Percentiles rank a stretch among this genome's conserved stretches.
phyloP scores from a whole-genome alignment of 2,113 vertebrate species.

The Maccullochella peelii region DNA sequence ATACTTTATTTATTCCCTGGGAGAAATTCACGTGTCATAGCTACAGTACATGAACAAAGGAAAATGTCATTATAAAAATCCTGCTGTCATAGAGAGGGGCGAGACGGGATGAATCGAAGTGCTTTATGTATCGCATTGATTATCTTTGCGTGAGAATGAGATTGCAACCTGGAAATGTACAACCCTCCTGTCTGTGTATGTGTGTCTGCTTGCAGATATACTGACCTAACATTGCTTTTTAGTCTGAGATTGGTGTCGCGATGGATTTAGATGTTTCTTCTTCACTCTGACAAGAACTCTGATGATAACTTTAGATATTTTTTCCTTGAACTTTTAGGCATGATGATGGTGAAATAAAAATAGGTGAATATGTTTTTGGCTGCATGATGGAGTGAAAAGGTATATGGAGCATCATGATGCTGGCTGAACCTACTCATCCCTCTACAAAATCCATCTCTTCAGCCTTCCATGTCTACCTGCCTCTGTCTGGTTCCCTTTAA shows the following conservation, averaged over 20 bases:
- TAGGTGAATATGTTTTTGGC: background rate
- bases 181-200: background rate
- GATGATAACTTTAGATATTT: background rate
- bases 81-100: too few relatives aligned
- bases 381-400: background rate
- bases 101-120: too few relatives aligned
- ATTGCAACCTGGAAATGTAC: background rate
- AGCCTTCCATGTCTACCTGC: slow-evolving; percentile 1
- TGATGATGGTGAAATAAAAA: background rate
- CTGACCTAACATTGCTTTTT: background rate
- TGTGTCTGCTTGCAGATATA: background rate
- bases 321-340: background rate
- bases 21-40: too few relatives aligned
- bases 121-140: slow-evolving; percentile 33
- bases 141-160: slow-evolving; percentile 10
- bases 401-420: background rate
- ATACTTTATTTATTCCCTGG: too few relatives aligned
- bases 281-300: background rate
- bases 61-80: too few relatives aligned
- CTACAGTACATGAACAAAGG: too few relatives aligned
- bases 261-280: background rate
- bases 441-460: background rate
- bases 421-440: slow-evolving; percentile 2
- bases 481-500: slow-evolving; percentile 11
- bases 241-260: background rate